Conservation (phyloP, 2,797 vertebrate genomes). For the Anguilla obscura region DNA sequence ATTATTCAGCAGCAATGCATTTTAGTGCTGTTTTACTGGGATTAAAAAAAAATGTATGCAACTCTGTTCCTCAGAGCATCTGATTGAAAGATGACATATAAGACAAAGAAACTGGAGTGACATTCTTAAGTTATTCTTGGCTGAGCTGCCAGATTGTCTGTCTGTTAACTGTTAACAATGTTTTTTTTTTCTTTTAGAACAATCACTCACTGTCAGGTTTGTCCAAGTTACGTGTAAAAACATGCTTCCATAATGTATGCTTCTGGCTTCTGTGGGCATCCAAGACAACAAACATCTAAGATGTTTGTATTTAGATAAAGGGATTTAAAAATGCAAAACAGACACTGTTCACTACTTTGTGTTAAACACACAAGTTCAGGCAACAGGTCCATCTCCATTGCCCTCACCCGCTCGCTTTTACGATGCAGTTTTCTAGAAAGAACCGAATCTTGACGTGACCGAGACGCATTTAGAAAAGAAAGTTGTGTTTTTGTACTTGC, state of each 20-base stretch:
- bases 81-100: neutral
- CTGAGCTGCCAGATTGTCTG: neutral
- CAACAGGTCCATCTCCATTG: neutral
- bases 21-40: neutral
- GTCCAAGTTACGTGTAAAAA: neutral
- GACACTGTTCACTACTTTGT: neutral
- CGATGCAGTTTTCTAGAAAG: neutral
- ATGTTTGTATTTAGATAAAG: neutral
- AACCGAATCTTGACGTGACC: neutral
- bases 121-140: neutral
- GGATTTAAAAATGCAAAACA: neutral
- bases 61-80: neutral
- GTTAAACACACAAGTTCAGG: neutral
- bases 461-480: conserved; percentile 21
- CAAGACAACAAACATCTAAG: neutral
- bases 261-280: neutral
- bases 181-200: neutral
- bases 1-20: conserved; percentile 7
- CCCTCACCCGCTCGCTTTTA: neutral
- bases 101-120: neutral
- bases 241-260: neutral
- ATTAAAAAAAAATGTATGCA: neutral
- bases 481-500: conserved; percentile 27
- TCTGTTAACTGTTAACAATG: neutral
- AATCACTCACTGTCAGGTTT: neutral